Conservation (phyloP, 2,888 invertebrate genomes). For the Escarpia spicata region DNA sequence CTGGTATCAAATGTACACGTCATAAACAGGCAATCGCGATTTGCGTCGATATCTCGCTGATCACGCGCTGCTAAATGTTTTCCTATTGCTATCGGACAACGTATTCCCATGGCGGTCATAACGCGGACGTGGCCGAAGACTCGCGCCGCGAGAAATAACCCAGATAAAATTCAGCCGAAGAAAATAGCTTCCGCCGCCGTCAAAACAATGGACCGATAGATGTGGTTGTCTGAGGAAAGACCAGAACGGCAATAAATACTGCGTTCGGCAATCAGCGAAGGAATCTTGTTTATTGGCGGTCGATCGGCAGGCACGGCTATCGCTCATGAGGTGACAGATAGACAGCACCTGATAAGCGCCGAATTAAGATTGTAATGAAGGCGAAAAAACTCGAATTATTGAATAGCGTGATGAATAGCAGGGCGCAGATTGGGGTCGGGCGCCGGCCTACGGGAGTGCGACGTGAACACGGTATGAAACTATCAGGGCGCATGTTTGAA, state of each 20-base stretch:
- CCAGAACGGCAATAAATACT: not conserved
- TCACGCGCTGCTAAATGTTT: not conserved
- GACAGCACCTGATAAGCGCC: not conserved
- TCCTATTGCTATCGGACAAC: not conserved
- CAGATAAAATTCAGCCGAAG: not conserved
- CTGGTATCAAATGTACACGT: not conserved
- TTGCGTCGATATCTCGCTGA: not conserved
- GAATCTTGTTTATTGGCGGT: not conserved
- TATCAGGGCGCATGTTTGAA: not conserved
- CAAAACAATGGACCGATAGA: not conserved
- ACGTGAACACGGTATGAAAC: not conserved
- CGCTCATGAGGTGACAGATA: not conserved
- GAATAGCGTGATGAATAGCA: not conserved
- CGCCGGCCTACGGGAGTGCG: not conserved
- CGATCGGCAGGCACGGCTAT: not conserved
- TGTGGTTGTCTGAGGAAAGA: not conserved
- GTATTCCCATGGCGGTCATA: not conserved
- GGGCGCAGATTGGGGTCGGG: not conserved
- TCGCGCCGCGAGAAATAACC: not conserved
- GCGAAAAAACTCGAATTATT: not conserved
- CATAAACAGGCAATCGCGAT: not conserved
- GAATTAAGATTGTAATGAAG: not conserved
- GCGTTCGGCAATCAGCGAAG: conserved; percentile 16
- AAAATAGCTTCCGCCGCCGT: not conserved
- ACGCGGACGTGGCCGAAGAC: not conserved